A percentile compares a stretch with the other conserved stretches of the same genome.
phyloP scores from a whole-genome alignment of 2,888 invertebrate genomes.

The Lymantria dispar region DNA sequence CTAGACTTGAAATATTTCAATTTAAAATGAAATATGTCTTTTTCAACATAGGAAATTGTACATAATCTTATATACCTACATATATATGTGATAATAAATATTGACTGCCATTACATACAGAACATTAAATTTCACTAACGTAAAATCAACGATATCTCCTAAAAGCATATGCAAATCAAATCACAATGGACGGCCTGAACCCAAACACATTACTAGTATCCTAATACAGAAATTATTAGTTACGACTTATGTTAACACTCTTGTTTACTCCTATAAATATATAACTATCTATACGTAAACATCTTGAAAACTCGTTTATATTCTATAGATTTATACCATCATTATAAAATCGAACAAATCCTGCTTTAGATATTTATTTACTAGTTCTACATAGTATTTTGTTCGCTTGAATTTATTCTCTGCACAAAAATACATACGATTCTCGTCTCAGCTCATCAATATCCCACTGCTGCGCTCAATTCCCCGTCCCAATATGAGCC shows the following conservation, averaged over 20 bases:
- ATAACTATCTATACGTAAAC: not conserved
- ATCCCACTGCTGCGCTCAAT: too few species aligned
- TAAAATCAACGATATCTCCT: not conserved
- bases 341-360: too few species aligned
- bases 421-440: too few species aligned
- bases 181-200: not conserved
- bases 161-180: constrained; percentile 3
- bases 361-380: too few species aligned
- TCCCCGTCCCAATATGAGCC: too few species aligned
- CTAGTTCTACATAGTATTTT: too few species aligned
- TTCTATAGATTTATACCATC: not conserved
- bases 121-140: not conserved
- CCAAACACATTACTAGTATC: not conserved
- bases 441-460: too few species aligned
- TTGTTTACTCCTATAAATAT: not conserved
- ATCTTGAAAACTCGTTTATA: not conserved
- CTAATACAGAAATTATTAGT: constrained; percentile 1
- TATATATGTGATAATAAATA: not conserved
- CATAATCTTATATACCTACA: too few species aligned
- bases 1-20: too few species aligned
- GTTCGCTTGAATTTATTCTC: too few species aligned
- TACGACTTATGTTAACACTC: not conserved
- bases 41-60: too few species aligned
- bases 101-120: not conserved
- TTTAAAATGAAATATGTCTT: too few species aligned